These are phyloP conservation scores for Amorpha juglandis DNA, from an alignment of 2,888 invertebrate species.

Conservation along the genomic window DNA sequence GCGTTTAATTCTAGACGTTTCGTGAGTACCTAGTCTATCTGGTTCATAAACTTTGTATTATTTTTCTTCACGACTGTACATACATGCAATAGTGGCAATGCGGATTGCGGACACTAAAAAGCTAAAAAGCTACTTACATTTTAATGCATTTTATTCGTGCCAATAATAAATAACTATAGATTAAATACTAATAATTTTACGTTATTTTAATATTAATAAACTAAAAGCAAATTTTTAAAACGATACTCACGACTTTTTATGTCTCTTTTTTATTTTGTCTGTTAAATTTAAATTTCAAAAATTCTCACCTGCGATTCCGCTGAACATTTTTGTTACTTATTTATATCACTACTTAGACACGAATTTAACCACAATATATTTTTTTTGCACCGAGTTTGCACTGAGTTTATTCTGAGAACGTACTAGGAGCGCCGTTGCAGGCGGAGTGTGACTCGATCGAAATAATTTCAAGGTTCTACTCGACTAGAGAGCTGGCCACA, in stretches of 20 bases:
- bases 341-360: constrained; percentile 35
- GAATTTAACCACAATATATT: constrained; percentile 30
- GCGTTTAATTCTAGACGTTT: background rate
- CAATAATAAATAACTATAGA: background rate
- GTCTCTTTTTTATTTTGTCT: background rate
- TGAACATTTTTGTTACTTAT: constrained; percentile 70
- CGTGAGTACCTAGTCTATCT: background rate
- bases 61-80: constrained; percentile 11
- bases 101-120: constrained; percentile 6
- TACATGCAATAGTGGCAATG: constrained; percentile 8
- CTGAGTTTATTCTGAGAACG: constrained; percentile 26
- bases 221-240: constrained; percentile 13
- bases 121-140: constrained; percentile 7
- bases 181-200: background rate
- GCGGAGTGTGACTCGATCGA: constrained; percentile 53
- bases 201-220: background rate
- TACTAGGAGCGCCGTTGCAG: constrained; percentile 49
- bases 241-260: constrained; percentile 6
- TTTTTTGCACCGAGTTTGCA: constrained; percentile 43
- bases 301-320: constrained; percentile 76
- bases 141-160: constrained; percentile 4
- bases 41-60: background rate
- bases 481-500: constrained; percentile 44
- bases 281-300: constrained; percentile 16
- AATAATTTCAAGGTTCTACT: constrained; percentile 61